Percentiles rank a stretch among this genome's conserved stretches.
Conservation (phyloP, 53 echinoderm and acorn worm species). For the Crossaster papposus region DNA sequence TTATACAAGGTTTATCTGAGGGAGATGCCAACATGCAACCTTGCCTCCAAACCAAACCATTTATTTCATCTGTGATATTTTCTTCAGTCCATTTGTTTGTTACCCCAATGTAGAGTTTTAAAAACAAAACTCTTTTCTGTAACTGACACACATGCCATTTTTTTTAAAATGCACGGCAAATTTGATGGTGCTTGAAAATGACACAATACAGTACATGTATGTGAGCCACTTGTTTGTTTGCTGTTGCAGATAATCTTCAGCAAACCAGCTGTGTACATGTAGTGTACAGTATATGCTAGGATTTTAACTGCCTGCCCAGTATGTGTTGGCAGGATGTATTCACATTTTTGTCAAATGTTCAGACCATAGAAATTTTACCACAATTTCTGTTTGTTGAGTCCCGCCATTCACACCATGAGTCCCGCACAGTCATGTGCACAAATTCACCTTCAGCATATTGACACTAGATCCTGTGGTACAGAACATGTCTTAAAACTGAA, state of each 20-base stretch:
- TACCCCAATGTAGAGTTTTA: not conserved
- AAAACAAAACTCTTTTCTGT: not conserved
- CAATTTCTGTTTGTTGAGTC: too few species aligned
- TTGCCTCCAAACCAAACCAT: not conserved
- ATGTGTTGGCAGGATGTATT: constrained; percentile 3
- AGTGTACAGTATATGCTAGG: not conserved
- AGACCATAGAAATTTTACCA: not conserved
- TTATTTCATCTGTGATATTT: not conserved
- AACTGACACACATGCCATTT: constrained; percentile 30
- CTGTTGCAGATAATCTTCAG: not conserved
- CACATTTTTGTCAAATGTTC: not conserved
- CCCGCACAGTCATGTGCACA: too few species aligned
- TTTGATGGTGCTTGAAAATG: constrained; percentile 52
- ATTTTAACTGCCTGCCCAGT: not conserved
- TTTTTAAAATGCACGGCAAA: constrained; percentile 42
- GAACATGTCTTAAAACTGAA: too few species aligned
- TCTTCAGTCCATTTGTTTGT: not conserved
- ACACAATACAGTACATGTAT: too few species aligned
- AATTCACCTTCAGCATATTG: too few species aligned
- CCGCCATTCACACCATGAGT: too few species aligned
- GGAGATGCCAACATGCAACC: not conserved
- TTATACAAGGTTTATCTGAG: not conserved
- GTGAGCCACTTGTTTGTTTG: constrained; percentile 50
- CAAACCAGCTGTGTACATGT: not conserved
- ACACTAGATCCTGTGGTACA: too few species aligned